Conservation (phyloP, 2,113 vertebrate genomes). For the Tyrannus savana region DNA sequence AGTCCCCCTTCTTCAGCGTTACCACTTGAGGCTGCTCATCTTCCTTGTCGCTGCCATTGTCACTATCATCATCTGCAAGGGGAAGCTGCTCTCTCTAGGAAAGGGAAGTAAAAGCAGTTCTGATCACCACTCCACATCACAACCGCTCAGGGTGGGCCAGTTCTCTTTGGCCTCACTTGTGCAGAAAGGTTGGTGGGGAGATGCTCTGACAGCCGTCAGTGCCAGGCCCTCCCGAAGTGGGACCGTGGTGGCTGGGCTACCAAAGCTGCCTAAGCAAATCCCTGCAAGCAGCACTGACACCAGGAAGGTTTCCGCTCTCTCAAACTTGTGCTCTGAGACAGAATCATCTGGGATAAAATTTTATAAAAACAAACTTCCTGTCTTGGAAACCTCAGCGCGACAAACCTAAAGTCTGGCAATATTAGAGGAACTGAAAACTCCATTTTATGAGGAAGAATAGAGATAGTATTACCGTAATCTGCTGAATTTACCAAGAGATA, state of each 20-base stretch:
- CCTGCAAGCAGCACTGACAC: not conserved
- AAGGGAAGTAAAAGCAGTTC: not conserved
- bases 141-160: not conserved
- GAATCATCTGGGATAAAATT: not conserved
- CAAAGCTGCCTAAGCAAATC: not conserved
- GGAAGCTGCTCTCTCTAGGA: conserved; percentile 84
- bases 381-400: not conserved
- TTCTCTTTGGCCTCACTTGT: not conserved
- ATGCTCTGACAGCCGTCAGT: not conserved
- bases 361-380: not conserved
- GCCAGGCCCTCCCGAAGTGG: not conserved
- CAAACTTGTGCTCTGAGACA: not conserved
- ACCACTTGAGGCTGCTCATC: conserved; percentile 95
- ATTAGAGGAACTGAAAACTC: not conserved
- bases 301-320: not conserved
- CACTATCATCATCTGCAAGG: conserved; percentile 78
- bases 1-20: conserved; percentile 87
- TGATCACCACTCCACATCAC: not conserved
- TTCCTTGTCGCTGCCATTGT: conserved; percentile 83
- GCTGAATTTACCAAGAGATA: not conserved
- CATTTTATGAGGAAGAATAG: not conserved
- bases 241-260: not conserved
- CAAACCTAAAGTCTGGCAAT: not conserved
- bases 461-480: not conserved
- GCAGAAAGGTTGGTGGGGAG: not conserved